phyloP scores from a whole-genome alignment of 1,140 invertebrate genomes.

The Bombyx mandarina region DNA sequence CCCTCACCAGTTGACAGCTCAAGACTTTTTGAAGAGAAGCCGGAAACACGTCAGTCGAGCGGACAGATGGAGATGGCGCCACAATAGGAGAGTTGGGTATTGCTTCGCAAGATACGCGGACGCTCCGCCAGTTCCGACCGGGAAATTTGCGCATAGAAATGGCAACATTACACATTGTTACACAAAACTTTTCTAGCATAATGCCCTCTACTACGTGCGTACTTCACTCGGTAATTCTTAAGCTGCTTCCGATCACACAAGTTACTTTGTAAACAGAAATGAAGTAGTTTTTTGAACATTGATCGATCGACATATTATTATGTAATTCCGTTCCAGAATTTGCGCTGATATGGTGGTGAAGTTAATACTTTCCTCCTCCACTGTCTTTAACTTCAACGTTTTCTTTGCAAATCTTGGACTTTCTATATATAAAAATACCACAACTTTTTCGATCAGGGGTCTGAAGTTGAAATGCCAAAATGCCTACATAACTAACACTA shows the following conservation, averaged over 20 bases:
- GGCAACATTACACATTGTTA: conserved; percentile 68
- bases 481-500: too few species aligned
- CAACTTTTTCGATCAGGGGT: too few species aligned
- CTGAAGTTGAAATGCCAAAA: too few species aligned
- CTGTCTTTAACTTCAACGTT: too few species aligned
- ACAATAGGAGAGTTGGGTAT: conserved; percentile 53
- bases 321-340: too few species aligned
- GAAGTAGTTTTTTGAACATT: conserved; percentile 4
- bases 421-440: too few species aligned
- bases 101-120: conserved; percentile 29
- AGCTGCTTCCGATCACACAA: conserved; percentile 40
- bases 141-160: conserved; percentile 64
- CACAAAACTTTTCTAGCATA: conserved; percentile 58
- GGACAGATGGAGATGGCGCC: conserved; percentile 65
- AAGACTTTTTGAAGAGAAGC: conserved; percentile 63
- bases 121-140: conserved; percentile 48
- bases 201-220: conserved; percentile 45
- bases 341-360: too few species aligned
- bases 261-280: conserved; percentile 50
- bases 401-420: too few species aligned
- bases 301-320: background rate
- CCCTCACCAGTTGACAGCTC: conserved; percentile 52
- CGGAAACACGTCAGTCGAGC: conserved; percentile 59
- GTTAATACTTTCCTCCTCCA: too few species aligned
- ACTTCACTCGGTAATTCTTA: conserved; percentile 45